Base-by-base conservation (phyloP, 2,113 vertebrate genomes). In the Labeo catla region DNA sequence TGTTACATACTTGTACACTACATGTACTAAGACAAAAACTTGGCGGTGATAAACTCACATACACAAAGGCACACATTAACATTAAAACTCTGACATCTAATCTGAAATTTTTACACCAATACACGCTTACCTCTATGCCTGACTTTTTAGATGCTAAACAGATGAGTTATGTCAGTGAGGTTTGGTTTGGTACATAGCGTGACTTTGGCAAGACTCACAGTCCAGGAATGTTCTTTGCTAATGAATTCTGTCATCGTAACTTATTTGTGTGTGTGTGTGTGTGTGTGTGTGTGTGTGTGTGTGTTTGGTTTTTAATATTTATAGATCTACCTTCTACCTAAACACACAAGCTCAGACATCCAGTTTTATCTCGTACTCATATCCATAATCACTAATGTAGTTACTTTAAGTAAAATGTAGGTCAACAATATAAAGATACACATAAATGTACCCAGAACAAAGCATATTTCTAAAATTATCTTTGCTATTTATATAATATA, bases 111-210 rank as follows among this genome's bases (percentile, higher is more conserved):
- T 52, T 78, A 43, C 36, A 43, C 36, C 8, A 34, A 59, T 50
- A 79, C 34, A 72, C 23, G 28, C 57, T 34, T 23, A 72, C 54
- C 49, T 76, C 79, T 66, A 4, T 63, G 77, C 28, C 65, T 34
- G 23, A 21, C n/a, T 3, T 16, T n/a, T 16, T 68, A 52, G 39
- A 79, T 65, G 59, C 65, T 87, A 66, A 88, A 86, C 77, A 86
- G 82, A 86, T 86, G 63, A 61, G n/a, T 57, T 57, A 8, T 57
- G 28, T 61, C 57, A 70, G 28, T 66, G 34, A 78, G 9, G 54
- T 72, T 79, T 36, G 74, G 84, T 84, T 79, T 36, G 74, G 84
- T 84, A 86, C 81, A 82, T 81, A 16, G 54, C 19, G 81, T 87
- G 86, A 87, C 76, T 87, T 79, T 76, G 57, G 74, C n/a, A 59